These are phyloP conservation scores for Biston betularia DNA, from an alignment of 2,888 invertebrate species.

Conservation along the genomic window DNA sequence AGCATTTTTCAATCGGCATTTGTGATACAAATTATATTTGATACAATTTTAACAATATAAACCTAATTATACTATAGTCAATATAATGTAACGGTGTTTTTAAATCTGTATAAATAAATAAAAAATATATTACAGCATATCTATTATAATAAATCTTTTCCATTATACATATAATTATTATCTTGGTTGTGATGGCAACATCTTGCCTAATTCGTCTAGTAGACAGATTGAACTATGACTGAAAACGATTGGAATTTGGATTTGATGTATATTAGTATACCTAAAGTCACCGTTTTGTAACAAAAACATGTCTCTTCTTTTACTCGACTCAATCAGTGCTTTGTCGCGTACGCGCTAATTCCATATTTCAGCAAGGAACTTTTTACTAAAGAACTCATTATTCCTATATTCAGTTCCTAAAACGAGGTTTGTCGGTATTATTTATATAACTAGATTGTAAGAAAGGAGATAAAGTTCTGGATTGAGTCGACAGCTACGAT, in stretches of 20 bases:
- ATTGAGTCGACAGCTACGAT: slow-evolving; percentile 35
- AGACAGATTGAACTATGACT: slow-evolving; percentile 11
- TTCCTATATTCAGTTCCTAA: slow-evolving; percentile 14
- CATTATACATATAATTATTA: slow-evolving; percentile 6
- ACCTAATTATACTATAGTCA: slow-evolving; percentile 11
- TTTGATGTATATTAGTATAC: slow-evolving; percentile 7
- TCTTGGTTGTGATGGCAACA: slow-evolving; percentile 49
- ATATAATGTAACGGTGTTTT: slow-evolving; percentile 13
- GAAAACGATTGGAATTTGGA: slow-evolving; percentile 18
- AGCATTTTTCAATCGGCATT: slow-evolving; percentile 62
- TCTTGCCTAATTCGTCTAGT: slow-evolving; percentile 39
- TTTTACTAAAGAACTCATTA: not conserved
- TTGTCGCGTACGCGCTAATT: slow-evolving; percentile 26
- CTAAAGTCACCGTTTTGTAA: slow-evolving; percentile 13
- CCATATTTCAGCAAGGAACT: slow-evolving; percentile 1
- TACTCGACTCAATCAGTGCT: slow-evolving; percentile 37
- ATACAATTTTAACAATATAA: slow-evolving; percentile 29
- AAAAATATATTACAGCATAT: slow-evolving; percentile 2
- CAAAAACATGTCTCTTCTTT: slow-evolving; percentile 34
- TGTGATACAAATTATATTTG: slow-evolving; percentile 58
- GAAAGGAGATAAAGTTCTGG: slow-evolving; percentile 32
- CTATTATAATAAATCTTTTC: slow-evolving; percentile 3
- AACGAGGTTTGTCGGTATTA: slow-evolving; percentile 1
- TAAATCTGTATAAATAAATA: not conserved
- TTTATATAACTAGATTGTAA: not conserved